Evolutionary conservation across 2,113 vertebrate genomes (phyloP).

Genomic region (Catharus fuscescens): DNA sequence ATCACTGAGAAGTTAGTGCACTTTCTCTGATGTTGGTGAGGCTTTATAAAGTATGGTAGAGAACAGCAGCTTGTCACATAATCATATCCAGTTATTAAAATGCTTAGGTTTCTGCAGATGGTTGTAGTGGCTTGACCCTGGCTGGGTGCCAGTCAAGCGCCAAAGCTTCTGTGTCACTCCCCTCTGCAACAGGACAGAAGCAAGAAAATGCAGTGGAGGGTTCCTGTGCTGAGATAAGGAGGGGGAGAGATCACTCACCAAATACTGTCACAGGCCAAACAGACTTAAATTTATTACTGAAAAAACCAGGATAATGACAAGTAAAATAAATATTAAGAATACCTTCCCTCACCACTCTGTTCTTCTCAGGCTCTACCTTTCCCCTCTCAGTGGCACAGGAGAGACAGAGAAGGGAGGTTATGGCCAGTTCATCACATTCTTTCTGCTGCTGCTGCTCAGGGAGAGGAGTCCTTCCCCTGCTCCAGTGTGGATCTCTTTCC

Average conservation of each 20-base stretch:
- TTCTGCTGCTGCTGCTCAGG: not conserved
- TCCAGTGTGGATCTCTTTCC: not conserved
- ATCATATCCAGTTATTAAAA: not conserved
- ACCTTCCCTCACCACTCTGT: not conserved
- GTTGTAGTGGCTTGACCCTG: not conserved
- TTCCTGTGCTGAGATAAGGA: not conserved
- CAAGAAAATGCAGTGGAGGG: fast-evolving
- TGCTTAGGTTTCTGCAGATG: not conserved
- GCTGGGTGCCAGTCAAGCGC: not conserved
- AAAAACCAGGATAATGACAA: not conserved
- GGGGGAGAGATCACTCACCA: not conserved
- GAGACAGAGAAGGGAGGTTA: not conserved
- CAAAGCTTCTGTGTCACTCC: not conserved
- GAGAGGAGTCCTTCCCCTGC: not conserved
- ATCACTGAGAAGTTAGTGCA: not conserved
- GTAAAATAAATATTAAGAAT: not conserved
- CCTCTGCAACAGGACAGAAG: not conserved
- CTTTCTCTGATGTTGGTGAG: not conserved
- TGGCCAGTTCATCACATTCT: not conserved
- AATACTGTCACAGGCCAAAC: not conserved
- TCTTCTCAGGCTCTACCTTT: not conserved
- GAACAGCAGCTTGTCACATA: not conserved
- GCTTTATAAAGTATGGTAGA: not conserved
- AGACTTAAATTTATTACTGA: not conserved
- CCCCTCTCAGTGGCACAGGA: not conserved